Base-by-base conservation (phyloP, 2,888 invertebrate species). In the Empis livida region DNA sequence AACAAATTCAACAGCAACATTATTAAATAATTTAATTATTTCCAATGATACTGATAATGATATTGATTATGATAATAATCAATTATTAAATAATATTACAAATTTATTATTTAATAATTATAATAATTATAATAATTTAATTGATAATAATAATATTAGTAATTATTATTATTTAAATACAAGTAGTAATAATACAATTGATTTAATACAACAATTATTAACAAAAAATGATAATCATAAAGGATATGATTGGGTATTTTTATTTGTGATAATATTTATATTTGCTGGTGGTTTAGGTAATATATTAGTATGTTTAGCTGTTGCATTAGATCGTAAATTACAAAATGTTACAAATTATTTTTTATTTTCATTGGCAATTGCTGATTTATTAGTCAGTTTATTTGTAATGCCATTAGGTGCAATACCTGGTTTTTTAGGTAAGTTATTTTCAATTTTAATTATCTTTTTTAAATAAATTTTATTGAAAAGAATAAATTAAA, bases 331-430 rank as follows among this genome's bases (percentile, higher is more conserved):
- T 72, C 80, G 87, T 52, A 77, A 87, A 58, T 72, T 95, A 52
- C 94, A 95, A 71, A 95, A 92, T 70, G 89, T 92, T 54, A 95
- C 95, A 53, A 96, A 95, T 72, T 94, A 94, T 71, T 95, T 95
- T 68, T 76, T 95, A 52, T 75, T 94, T 59, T 94, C 94, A 17
- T 71, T 96, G 65, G 93, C 94, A 41, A 84, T 94, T 46, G 94
- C 95, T 45, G 95, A 96, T 72, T 74, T 95, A 49, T 75, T 95
- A 52, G 94, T 95, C 62, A 92, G 91, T 61, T 71, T 92, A 53
- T 85, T 94, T 62, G 95, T 95, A 48, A 96, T 96, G 95, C 95
- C 95, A 5, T 77, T 94, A 66, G 91, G 91, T 50, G 92, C 95
- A 35, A 84, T 94, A 58, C 90, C 89, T 27, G 93, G 92, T 63